A percentile compares a stretch with the other conserved stretches of the same genome.
These are phyloP conservation scores for Leptinotarsa texana DNA, from an alignment of 1,140 invertebrate species.

Conservation along the genomic window DNA sequence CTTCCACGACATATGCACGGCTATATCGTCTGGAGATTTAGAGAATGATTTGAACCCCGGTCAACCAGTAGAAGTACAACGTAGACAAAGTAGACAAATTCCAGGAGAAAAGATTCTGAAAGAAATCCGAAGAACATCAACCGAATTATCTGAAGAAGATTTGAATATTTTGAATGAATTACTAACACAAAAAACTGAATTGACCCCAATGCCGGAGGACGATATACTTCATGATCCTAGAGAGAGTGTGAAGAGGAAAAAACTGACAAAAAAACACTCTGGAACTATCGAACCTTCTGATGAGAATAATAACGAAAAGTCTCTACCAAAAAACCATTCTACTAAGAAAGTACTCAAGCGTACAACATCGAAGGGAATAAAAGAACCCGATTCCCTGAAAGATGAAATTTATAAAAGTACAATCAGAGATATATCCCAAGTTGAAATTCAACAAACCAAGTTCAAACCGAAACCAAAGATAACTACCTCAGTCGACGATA, in stretches of 20 bases:
- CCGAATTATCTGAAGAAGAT: conserved; percentile 60
- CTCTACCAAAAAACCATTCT: neutral
- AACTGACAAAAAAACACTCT: conserved; percentile 44
- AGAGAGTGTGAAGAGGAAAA: conserved; percentile 44
- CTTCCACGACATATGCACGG: conserved; percentile 61
- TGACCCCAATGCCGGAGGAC: neutral
- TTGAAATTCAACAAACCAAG: conserved; percentile 52
- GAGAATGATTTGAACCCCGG: conserved; percentile 61
- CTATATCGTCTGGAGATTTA: conserved; percentile 59
- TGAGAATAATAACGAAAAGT: conserved; percentile 16
- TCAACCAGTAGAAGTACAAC: conserved; percentile 50
- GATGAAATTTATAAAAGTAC: conserved; percentile 45
- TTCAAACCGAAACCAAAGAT: conserved; percentile 60
- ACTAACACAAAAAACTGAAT: conserved; percentile 35
- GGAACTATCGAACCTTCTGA: conserved; percentile 18
- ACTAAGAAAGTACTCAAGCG: neutral
- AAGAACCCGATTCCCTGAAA: conserved; percentile 41
- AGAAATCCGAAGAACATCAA: conserved; percentile 57
- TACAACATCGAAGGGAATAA: neutral
- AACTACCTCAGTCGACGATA: conserved; percentile 58
- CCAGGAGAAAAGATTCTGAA: conserved; percentile 49
- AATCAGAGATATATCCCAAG: conserved; percentile 51
- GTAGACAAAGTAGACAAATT: conserved; percentile 48
- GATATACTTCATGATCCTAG: conserved; percentile 31
- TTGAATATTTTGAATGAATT: conserved; percentile 38